phyloP scores from a whole-genome alignment of 1,140 invertebrate genomes.

The Drosophila micromelanica region DNA sequence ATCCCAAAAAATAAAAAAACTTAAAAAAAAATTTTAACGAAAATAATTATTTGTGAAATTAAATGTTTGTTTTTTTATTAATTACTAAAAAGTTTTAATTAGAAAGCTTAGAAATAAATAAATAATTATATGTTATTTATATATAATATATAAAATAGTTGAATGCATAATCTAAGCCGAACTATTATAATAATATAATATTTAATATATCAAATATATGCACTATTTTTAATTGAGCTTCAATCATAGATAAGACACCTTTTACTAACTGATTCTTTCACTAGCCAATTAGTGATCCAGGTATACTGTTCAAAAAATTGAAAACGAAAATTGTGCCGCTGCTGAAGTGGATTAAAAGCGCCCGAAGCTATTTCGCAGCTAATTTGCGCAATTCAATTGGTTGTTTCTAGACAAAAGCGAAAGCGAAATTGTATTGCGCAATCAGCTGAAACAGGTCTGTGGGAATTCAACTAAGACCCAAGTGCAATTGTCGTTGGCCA shows the following conservation, averaged over 20 bases:
- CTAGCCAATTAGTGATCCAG: not conserved
- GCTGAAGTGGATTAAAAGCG: constrained; percentile 3
- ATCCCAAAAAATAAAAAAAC: not conserved
- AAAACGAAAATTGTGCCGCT: not conserved
- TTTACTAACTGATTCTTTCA: not conserved
- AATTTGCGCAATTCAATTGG: constrained; percentile 73
- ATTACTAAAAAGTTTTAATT: too few species aligned
- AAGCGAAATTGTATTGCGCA: constrained; percentile 67
- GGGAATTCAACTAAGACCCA: constrained; percentile 13
- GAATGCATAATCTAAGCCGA: too few species aligned
- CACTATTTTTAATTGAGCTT: not conserved
- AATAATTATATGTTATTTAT: too few species aligned
- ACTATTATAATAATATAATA: too few species aligned
- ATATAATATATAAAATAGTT: too few species aligned
- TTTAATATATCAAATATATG: too few species aligned
- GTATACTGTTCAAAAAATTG: not conserved
- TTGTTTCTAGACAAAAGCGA: constrained; percentile 62
- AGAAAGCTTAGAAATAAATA: too few species aligned
- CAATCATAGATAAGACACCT: not conserved
- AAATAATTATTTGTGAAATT: too few species aligned
- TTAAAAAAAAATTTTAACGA: too few species aligned
- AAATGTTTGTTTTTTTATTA: too few species aligned
- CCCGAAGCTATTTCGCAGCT: constrained; percentile 32
- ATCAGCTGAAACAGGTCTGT: constrained; percentile 37
- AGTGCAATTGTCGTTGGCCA: constrained; percentile 55